Percentiles rank a stretch among this genome's conserved stretches.
These are phyloP conservation scores for Cariama cristata DNA, from an alignment of 2,113 vertebrate species.

Conservation along the genomic window DNA sequence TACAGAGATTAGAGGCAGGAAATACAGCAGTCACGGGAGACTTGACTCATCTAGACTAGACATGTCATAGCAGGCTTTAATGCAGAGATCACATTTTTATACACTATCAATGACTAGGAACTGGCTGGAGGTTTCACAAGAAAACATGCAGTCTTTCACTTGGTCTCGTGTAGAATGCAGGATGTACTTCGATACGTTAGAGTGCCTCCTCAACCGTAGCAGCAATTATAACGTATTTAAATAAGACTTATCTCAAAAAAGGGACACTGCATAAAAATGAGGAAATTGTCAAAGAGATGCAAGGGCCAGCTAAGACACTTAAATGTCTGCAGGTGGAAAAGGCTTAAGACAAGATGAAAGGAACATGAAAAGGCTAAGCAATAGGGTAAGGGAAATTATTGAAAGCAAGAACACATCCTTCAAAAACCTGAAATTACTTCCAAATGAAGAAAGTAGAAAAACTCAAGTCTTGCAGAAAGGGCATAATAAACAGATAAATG, in stretches of 20 bases:
- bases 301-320: background rate
- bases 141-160: background rate
- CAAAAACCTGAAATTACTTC: background rate
- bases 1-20: background rate
- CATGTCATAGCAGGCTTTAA: background rate
- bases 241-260: background rate
- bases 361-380: background rate
- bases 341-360: background rate
- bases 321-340: background rate
- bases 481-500: background rate
- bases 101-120: background rate
- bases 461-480: background rate
- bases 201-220: background rate
- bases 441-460: background rate
- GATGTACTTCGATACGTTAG: background rate
- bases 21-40: background rate
- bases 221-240: background rate
- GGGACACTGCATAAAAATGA: background rate
- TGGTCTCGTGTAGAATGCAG: background rate
- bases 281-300: background rate
- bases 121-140: background rate
- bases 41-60: background rate
- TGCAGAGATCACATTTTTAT: background rate
- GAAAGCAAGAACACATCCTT: background rate
- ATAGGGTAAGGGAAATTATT: background rate